Conservation (phyloP, 2,797 vertebrate genomes). For the Pyrocephalus nanus region DNA sequence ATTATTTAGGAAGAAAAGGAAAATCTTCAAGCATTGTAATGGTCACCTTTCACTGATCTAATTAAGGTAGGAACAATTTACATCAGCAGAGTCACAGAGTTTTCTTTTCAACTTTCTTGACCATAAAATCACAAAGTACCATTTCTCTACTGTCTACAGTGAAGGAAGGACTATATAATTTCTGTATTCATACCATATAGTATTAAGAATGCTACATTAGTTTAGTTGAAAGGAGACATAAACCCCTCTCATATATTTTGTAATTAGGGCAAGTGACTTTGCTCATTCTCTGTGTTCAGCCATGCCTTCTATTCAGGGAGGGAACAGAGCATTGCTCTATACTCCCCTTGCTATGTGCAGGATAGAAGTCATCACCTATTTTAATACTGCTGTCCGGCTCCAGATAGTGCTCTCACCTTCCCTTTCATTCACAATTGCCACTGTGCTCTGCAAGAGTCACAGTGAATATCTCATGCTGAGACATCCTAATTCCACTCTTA, state of each 20-base stretch:
- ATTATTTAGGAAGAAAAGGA: not conserved
- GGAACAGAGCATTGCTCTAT: conserved; percentile 9
- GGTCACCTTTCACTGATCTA: not conserved
- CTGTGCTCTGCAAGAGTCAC: not conserved
- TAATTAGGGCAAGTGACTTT: not conserved
- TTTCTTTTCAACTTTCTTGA: not conserved
- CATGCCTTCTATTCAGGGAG: not conserved
- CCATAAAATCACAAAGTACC: not conserved
- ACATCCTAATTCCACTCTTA: not conserved
- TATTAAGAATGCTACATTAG: not conserved
- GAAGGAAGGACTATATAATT: not conserved
- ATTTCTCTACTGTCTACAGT: not conserved
- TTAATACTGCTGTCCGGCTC: not conserved
- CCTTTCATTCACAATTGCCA: not conserved
- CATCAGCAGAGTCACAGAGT: not conserved
- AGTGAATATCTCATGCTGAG: not conserved
- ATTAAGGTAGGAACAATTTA: not conserved
- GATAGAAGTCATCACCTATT: not conserved
- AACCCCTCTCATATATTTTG: not conserved
- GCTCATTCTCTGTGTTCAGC: conserved; percentile 27
- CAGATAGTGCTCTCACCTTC: not conserved
- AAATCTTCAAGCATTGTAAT: not conserved
- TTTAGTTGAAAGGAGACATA: conserved; percentile 23
- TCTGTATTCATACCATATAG: not conserved
- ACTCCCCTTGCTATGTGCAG: not conserved